phyloP scores from a whole-genome alignment of 2,888 invertebrate species.

The Linyphia triangularis region DNA sequence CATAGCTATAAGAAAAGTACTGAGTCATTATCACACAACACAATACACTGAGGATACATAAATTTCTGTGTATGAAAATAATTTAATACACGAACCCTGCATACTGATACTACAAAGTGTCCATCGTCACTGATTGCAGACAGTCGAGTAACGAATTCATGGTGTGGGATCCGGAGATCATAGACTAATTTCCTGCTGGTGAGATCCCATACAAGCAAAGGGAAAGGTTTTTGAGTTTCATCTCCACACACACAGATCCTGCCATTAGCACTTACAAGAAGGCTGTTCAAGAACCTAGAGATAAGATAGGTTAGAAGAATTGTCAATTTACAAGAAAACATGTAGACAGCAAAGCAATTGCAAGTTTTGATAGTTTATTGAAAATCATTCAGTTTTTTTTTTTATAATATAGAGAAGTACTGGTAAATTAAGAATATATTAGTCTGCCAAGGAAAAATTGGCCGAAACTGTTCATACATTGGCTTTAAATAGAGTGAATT shows the following conservation, averaged over 20 bases:
- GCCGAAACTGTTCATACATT: no score
- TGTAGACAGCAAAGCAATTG: no score
- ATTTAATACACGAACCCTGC: conserved; percentile 80
- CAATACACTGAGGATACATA: not conserved
- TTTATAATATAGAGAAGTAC: no score
- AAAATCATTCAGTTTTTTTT: no score
- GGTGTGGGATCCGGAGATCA: conserved; percentile 92
- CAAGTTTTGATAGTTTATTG: no score
- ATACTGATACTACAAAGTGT: conserved; percentile 82
- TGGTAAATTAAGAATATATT: no score
- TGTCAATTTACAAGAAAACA: no score
- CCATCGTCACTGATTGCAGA: conserved; percentile 93
- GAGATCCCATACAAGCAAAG: conserved; percentile 92
- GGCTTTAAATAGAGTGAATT: no score
- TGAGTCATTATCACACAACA: no score
- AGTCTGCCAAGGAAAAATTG: no score
- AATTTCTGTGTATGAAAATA: not conserved
- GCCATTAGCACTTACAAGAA: conserved; percentile 92
- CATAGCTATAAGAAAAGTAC: no score
- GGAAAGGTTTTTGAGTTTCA: conserved; percentile 95
- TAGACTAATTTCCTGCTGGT: conserved; percentile 90
- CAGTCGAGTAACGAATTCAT: conserved; percentile 91
- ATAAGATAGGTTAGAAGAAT: no score
- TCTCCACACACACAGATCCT: conserved; percentile 93
- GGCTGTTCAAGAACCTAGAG: conserved; percentile 89